These are phyloP conservation scores for Cyanoderma ruficeps DNA, from an alignment of 2,113 vertebrate species.

Conservation along the genomic window DNA sequence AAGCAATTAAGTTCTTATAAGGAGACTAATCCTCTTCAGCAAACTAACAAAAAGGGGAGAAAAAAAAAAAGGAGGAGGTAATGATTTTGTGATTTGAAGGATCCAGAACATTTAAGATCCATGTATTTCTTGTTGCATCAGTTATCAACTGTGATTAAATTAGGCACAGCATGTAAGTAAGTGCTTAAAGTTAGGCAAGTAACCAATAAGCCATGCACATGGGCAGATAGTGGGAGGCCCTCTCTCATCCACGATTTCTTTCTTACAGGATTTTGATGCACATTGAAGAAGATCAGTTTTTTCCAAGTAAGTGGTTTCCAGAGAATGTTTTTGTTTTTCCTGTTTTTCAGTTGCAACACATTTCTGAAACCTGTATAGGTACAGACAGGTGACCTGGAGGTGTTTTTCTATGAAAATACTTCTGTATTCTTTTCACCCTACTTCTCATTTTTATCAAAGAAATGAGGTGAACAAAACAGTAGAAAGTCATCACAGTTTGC, in stretches of 20 bases:
- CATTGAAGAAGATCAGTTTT: background rate
- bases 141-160: background rate
- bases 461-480: background rate
- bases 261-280: background rate
- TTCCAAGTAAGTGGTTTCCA: background rate
- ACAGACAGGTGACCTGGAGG: background rate
- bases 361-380: background rate
- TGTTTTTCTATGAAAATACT: background rate
- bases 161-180: background rate
- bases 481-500: background rate
- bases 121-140: background rate
- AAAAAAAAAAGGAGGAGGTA: background rate
- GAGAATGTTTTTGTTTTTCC: background rate
- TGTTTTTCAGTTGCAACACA: background rate
- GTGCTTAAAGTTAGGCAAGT: background rate
- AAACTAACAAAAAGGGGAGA: background rate
- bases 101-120: background rate
- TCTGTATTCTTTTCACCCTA: background rate
- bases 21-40: background rate
- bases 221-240: background rate
- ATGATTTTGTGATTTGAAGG: background rate
- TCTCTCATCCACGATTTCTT: background rate
- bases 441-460: background rate
- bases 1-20: background rate
- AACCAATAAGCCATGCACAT: background rate